phyloP scores from a whole-genome alignment of 2,113 vertebrate species.

The Clupea harengus region DNA sequence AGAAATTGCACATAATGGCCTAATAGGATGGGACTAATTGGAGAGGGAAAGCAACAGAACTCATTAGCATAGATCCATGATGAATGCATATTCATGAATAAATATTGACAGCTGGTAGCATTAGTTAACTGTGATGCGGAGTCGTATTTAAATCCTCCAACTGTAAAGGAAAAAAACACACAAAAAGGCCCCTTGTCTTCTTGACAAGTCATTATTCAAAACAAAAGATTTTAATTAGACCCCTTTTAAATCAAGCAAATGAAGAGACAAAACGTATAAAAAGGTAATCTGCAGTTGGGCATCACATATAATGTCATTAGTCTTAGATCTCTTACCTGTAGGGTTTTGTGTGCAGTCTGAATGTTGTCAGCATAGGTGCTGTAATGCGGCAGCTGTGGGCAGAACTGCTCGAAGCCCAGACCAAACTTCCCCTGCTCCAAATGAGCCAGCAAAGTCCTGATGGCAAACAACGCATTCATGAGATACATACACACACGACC shows the following conservation, averaged over 20 bases:
- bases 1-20: constrained; percentile 32
- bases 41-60: constrained; percentile 40
- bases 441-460: constrained; percentile 69
- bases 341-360: constrained; percentile 72
- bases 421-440: constrained; percentile 76
- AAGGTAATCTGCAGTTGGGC: background rate
- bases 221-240: background rate
- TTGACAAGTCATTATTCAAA: constrained; percentile 7
- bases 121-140: background rate
- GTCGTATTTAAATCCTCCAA: constrained; percentile 7
- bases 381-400: constrained; percentile 76
- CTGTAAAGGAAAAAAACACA: background rate
- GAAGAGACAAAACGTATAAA: background rate
- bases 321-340: constrained; percentile 72
- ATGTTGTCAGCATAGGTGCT: constrained; percentile 74
- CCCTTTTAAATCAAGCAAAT: background rate
- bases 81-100: constrained; percentile 69
- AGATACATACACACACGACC: background rate
- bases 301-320: background rate
- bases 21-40: constrained; percentile 50
- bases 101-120: constrained; percentile 38
- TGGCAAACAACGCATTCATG: background rate
- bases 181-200: background rate
- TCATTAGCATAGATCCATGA: constrained; percentile 69
- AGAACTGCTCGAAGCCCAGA: constrained; percentile 73